Percentiles rank a stretch among this genome's conserved stretches.
Conservation (phyloP, 2,113 vertebrate species). For the Leucopsar rothschildi region DNA sequence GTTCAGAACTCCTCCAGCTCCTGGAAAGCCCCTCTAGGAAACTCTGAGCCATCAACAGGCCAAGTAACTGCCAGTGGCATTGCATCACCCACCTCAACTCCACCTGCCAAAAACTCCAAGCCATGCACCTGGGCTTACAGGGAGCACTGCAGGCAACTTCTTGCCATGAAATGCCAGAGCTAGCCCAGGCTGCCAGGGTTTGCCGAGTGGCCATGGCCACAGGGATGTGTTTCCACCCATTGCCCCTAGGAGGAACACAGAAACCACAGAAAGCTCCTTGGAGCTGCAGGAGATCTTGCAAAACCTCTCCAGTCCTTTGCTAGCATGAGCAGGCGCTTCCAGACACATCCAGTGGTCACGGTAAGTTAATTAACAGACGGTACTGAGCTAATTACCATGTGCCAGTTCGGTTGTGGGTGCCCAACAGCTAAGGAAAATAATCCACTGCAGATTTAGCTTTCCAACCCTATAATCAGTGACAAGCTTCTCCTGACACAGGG, state of each 20-base stretch:
- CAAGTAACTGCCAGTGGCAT: neutral
- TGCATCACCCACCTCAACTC: neutral
- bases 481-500: neutral
- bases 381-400: neutral
- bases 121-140: neutral
- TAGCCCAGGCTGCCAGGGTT: neutral
- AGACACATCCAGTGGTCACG: neutral
- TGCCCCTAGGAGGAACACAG: constrained; percentile 76
- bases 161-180: neutral
- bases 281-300: neutral
- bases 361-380: neutral
- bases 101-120: neutral
- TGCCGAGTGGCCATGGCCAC: neutral
- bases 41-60: constrained; percentile 12
- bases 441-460: neutral
- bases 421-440: constrained; percentile 7
- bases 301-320: neutral
- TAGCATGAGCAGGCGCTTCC: neutral
- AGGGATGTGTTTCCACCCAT: constrained; percentile 50
- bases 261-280: constrained; percentile 45
- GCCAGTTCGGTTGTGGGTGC: neutral
- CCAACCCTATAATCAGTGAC: neutral
- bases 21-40: constrained; percentile 30
- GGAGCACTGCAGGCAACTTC: neutral
- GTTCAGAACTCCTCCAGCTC: neutral